A percentile compares a stretch with the other conserved stretches of the same genome.
These are phyloP conservation scores for Atethmia centrago DNA, from an alignment of 2,888 invertebrate genomes.

Conservation along the genomic window DNA sequence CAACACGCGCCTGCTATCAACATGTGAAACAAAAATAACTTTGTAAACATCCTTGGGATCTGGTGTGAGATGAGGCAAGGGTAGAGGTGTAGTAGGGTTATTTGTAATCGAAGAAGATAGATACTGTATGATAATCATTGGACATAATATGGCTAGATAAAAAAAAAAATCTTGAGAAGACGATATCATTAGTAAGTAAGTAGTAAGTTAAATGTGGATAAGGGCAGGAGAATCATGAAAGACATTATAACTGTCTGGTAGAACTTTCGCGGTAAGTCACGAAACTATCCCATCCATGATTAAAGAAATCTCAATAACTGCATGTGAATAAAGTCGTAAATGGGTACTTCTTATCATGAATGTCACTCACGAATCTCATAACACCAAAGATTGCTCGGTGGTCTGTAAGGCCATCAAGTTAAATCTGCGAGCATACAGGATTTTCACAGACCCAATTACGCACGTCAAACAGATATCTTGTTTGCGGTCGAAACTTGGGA, in stretches of 20 bases:
- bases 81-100: slow-evolving; percentile 62
- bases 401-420: slow-evolving; percentile 10
- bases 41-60: slow-evolving; percentile 79
- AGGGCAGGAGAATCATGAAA: too few relatives aligned
- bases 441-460: slow-evolving; percentile 61
- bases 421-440: slow-evolving; percentile 54
- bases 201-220: too few relatives aligned
- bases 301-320: not conserved
- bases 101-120: not conserved
- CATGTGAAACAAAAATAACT: slow-evolving; percentile 81
- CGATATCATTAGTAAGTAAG: too few relatives aligned
- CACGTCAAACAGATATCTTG: slow-evolving; percentile 43
- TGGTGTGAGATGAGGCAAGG: slow-evolving; percentile 76
- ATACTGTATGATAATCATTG: not conserved
- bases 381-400: slow-evolving; percentile 8
- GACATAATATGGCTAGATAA: not conserved
- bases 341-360: not conserved
- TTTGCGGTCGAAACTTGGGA: slow-evolving; percentile 56
- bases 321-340: not conserved
- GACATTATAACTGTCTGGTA: too few relatives aligned
- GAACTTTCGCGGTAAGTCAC: not conserved
- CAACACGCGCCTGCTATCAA: slow-evolving; percentile 50
- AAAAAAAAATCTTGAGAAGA: not conserved
- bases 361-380: slow-evolving; percentile 1
- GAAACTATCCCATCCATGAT: not conserved